phyloP scores from a whole-genome alignment of 2,888 invertebrate genomes.

The Poecilobothrus nobilitatus region DNA sequence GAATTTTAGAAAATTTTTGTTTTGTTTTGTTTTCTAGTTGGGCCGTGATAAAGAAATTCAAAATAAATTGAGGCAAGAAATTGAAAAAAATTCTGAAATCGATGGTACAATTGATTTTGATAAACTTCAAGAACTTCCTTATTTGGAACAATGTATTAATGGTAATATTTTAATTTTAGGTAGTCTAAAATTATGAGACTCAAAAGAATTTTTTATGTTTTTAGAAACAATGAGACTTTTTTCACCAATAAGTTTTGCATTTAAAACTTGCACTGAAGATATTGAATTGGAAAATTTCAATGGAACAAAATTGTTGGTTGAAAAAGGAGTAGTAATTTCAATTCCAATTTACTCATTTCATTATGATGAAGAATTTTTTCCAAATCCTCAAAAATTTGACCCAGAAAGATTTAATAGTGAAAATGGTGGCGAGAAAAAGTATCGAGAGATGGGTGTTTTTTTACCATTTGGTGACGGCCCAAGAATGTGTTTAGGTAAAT shows the following conservation, averaged over 20 bases:
- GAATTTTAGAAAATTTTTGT: too few species aligned
- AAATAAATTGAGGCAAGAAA: slow-evolving; percentile 32
- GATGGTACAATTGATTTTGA: slow-evolving; percentile 32
- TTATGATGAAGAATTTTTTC: slow-evolving; percentile 33
- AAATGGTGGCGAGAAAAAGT: slow-evolving; percentile 33
- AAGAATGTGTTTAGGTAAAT: slow-evolving; percentile 37
- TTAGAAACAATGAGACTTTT: slow-evolving; percentile 36
- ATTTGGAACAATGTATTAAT: slow-evolving; percentile 37
- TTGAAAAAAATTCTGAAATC: slow-evolving; percentile 23
- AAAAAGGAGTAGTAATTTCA: slow-evolving; percentile 30
- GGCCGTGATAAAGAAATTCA: slow-evolving; percentile 30
- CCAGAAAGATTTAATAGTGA: slow-evolving; percentile 37
- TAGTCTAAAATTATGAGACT: too few species aligned
- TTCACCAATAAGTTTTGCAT: slow-evolving; percentile 32
- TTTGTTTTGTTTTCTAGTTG: slow-evolving; percentile 23
- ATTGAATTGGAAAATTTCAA: slow-evolving; percentile 30
- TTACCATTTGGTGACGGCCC: slow-evolving; percentile 42
- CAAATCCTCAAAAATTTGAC: slow-evolving; percentile 32
- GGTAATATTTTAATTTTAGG: slow-evolving; percentile 31
- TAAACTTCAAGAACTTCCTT: slow-evolving; percentile 32
- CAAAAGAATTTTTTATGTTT: too few species aligned
- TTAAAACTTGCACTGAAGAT: slow-evolving; percentile 34
- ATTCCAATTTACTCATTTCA: slow-evolving; percentile 37
- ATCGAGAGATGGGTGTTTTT: slow-evolving; percentile 36
- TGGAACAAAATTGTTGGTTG: slow-evolving; percentile 26